These are phyloP conservation scores for Amblyteles armatorius DNA, from an alignment of 2,888 invertebrate species.

Conservation along the genomic window DNA sequence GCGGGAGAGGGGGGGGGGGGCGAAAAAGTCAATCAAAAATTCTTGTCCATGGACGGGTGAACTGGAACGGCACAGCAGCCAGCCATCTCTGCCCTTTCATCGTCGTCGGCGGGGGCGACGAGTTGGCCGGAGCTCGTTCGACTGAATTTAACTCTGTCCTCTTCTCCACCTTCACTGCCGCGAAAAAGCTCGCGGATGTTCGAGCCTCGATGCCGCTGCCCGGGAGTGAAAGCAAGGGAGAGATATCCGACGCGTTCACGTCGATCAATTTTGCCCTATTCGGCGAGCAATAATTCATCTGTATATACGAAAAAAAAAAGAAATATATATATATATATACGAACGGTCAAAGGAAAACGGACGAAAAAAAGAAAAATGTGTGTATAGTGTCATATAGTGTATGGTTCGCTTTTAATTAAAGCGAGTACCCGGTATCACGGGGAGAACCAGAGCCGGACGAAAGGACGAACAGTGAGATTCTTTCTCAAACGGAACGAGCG, in stretches of 20 bases:
- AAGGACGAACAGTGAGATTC: slow-evolving; percentile 8
- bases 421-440: neutral
- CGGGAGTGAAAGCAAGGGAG: neutral
- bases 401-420: slow-evolving; percentile 9
- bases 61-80: slow-evolving; percentile 34
- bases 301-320: slow-evolving; percentile 31
- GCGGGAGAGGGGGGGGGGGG: neutral
- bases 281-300: neutral
- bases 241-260: neutral
- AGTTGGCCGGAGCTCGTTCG: slow-evolving; percentile 40
- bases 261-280: slow-evolving; percentile 41
- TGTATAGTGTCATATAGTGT: too few relatives aligned
- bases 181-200: neutral
- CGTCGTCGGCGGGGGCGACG: slow-evolving; percentile 19
- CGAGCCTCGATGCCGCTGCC: slow-evolving; percentile 11
- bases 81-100: slow-evolving; percentile 55
- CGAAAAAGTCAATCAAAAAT: slow-evolving; percentile 67
- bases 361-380: neutral
- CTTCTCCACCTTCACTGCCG: slow-evolving; percentile 22
- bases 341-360: neutral
- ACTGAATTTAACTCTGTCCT: slow-evolving; percentile 51
- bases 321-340: neutral
- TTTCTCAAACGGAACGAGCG: neutral
- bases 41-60: slow-evolving; percentile 50
- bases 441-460: neutral